Evolutionary conservation across 35 echinoderm and acorn worm genomes (phyloP), one percentile per base, ranked within the genome.

Genomic region (Hemicentrotus pulcherrimus): DNA sequence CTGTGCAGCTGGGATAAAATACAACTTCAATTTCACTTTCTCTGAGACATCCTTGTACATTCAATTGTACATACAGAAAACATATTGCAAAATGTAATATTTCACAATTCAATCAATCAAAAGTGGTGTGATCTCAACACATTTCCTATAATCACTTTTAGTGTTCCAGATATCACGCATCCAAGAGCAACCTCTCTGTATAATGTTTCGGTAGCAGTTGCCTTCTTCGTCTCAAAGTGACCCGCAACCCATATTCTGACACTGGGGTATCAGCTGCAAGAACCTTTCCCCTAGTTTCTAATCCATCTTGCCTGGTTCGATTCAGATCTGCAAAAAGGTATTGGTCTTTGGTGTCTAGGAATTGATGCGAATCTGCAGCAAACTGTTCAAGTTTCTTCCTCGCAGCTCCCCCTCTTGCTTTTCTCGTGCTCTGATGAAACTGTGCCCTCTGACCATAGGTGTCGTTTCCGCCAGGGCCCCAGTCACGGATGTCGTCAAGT

Each of bases 251-350:
- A 86, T 98, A 98, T 14, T 98, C 97, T 52, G 46, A 33, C 9
- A 94, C 96, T 46, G 97, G 97, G 28, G 97, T 98, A 32, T 98
- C 97, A 22, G 86, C 88, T 47, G 94, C 97, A 1, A 98, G 94
- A 35, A 95, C 24, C 22, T 41, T 30, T 52, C 94, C 58, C 46
- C 50, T 86, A 24, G 88, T 92, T 78, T 47, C 3, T 47, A 31
- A 28, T 86, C 9, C 61, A 32, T 47, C 59, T 19, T 4, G 12
- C 10, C 88, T 32, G 45, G 88, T 90, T 28, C 19, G 31, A 47
- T 90, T 14, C 32, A 90, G 88, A 11, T 90, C 33, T 13, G 88
- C 14, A 31, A 90, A 28, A 31, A 90, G 47, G 22, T 47, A 6
- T 78, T 78, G 65, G 19, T 78, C 65, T 28, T 78, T 22, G 4